Evolutionary conservation across 1,140 invertebrate genomes (phyloP), one percentile per base, ranked within the genome.

Genomic region (Caenorhabditis latens): DNA sequence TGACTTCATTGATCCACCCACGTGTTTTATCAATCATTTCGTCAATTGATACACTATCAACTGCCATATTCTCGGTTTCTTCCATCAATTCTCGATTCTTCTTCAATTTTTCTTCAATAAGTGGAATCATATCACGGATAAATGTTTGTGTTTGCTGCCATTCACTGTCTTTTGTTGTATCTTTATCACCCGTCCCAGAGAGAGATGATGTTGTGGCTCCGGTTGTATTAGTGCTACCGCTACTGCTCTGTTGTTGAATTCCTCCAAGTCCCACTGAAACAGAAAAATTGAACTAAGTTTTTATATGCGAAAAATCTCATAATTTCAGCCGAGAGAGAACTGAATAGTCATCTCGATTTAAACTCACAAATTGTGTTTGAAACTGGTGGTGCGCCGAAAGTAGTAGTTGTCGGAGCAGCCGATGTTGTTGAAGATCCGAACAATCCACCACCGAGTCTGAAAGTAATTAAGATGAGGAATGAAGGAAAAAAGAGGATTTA

Each of bases 51-150:
- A 79, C 46, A 53, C 19, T 50, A 24, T 79, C 71, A n/a, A 79
- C 46, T 4, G 46, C 9, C 71, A 79, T 24, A 50, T 48, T 79
- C n/a, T 79, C 71, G 21, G 46, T 79, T 50, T 79, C 71, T 0
- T 79, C 71, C 46, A 79, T 79, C 16, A 50, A 50, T 11, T 79
- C 71, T 79, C 71, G 43, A 79, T 79, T 79, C 46, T 79, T 79
- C 21, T 50, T 50, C 19, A 79, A 24, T 24, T 24, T 6, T 6
- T 79, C 71, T n/a, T 79, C 71, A n/a, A 79, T 79, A 4, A 79
- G 9, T 43, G 71, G 71, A 4, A 79, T 16, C n/a, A 79, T 9
- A 24, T 79, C 71, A 53, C 71, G 16, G 14, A 79, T 79, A 9
- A 79, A 9, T 24, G 71, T 79, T 6, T 40, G 9, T 21, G n/a